These are phyloP conservation scores for Porites rus DNA, from an alignment of 92 coral and sea anemone genomes.

Conservation along the genomic window DNA sequence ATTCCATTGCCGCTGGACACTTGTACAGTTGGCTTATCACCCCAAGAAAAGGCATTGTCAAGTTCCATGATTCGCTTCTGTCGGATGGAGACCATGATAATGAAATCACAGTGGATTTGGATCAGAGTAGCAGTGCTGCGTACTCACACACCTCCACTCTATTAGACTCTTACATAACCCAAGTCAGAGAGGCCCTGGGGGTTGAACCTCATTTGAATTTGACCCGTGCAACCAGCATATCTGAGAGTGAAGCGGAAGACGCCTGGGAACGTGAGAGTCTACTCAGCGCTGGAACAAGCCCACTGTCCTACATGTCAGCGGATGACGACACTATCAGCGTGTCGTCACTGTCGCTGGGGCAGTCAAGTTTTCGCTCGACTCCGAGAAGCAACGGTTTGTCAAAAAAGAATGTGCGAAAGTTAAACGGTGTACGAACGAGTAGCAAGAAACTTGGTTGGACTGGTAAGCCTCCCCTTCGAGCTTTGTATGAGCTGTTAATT, in stretches of 20 bases:
- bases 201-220: conserved; percentile 94
- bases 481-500: conserved; percentile 89
- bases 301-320: conserved; percentile 82
- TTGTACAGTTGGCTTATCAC: conserved; percentile 95
- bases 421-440: conserved; percentile 88
- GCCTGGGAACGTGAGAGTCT: conserved; percentile 84
- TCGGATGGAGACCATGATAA: conserved; percentile 82
- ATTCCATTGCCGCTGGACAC: conserved; percentile 96
- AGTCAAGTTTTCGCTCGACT: conserved; percentile 76
- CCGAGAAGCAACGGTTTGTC: conserved; percentile 67
- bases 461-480: conserved; percentile 92
- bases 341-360: conserved; percentile 74
- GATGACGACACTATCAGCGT: conserved; percentile 85
- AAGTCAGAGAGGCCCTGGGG: conserved; percentile 95
- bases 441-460: conserved; percentile 77
- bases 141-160: conserved; percentile 78
- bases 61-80: conserved; percentile 91
- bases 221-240: conserved; percentile 74
- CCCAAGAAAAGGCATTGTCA: conserved; percentile 87
- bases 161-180: conserved; percentile 91
- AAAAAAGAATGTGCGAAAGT: conserved; percentile 77
- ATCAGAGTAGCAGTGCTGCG: conserved; percentile 73
- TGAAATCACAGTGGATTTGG: conserved; percentile 72
- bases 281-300: conserved; percentile 62
- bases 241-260: conserved; percentile 84